Conservation (phyloP, 2,797 vertebrate genomes). For the Bradypus variegatus region DNA sequence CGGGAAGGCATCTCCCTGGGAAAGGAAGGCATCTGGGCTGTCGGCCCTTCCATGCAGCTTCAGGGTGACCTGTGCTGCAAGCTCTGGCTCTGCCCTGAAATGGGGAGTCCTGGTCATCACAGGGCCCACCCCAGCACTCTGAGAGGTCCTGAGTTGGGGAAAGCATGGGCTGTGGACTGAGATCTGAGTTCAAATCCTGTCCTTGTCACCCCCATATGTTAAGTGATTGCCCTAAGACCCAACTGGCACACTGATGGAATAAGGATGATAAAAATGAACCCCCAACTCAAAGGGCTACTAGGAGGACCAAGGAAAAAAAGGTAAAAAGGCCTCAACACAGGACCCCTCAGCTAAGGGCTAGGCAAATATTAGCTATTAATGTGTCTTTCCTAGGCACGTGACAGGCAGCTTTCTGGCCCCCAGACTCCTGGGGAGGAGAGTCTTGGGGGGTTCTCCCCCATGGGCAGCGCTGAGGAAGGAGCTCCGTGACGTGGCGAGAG, state of each 20-base stretch:
- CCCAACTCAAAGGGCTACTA: not conserved
- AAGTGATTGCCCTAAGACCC: accelerated
- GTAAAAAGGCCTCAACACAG: not conserved
- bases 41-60: accelerated
- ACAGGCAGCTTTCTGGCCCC: not conserved
- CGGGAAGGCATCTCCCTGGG: not conserved
- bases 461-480: not conserved
- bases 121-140: not conserved
- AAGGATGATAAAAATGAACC: not conserved
- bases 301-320: not conserved
- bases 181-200: not conserved
- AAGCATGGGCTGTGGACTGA: not conserved
- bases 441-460: not conserved
- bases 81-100: not conserved
- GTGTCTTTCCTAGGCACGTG: not conserved
- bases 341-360: not conserved
- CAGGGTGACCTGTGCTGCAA: accelerated
- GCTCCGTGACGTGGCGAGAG: not conserved
- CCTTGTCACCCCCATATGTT: not conserved
- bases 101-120: not conserved
- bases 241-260: not conserved
- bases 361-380: accelerated
- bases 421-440: accelerated
- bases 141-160: not conserved
- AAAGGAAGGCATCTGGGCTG: no score